Percentiles rank a stretch among this genome's conserved stretches.
phyloP scores from a whole-genome alignment of 2,888 invertebrate species.

The Tethea ocularis region DNA sequence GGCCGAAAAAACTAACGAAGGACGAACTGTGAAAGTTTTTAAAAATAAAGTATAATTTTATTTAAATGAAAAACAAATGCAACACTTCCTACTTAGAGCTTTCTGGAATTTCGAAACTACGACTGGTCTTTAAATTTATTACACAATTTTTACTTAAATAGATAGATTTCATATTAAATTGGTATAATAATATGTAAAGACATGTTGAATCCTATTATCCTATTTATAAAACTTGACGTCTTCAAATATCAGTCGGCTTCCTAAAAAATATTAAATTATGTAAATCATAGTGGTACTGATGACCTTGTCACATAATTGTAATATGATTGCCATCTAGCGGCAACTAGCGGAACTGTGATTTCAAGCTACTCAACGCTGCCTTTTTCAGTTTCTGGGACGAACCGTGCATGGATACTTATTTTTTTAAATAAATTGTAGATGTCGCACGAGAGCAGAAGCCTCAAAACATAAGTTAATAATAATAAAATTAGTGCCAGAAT shows the following conservation, averaged over 20 bases:
- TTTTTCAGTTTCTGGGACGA: not conserved
- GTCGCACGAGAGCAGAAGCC: not conserved
- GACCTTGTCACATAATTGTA: not conserved
- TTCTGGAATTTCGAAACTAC: too few relatives aligned
- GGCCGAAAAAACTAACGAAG: too few relatives aligned
- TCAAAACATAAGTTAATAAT: not conserved
- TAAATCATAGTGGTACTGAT: not conserved
- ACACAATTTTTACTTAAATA: too few relatives aligned
- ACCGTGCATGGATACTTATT: not conserved
- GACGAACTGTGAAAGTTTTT: too few relatives aligned
- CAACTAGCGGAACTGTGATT: slow-evolving; percentile 27
- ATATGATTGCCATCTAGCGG: slow-evolving; percentile 41
- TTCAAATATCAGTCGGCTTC: not conserved
- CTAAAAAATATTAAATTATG: not conserved
- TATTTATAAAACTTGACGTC: not conserved
- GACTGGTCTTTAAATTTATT: too few relatives aligned
- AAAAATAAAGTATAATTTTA: too few relatives aligned
- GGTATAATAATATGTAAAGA: too few relatives aligned
- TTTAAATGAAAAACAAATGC: too few relatives aligned
- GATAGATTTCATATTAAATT: too few relatives aligned
- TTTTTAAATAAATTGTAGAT: not conserved
- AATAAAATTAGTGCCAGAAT: too few relatives aligned
- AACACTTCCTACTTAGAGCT: too few relatives aligned
- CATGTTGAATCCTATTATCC: too few relatives aligned
- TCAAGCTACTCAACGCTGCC: not conserved